These are phyloP conservation scores for Ericerus pela DNA, from an alignment of 1,140 invertebrate genomes.

Conservation along the genomic window DNA sequence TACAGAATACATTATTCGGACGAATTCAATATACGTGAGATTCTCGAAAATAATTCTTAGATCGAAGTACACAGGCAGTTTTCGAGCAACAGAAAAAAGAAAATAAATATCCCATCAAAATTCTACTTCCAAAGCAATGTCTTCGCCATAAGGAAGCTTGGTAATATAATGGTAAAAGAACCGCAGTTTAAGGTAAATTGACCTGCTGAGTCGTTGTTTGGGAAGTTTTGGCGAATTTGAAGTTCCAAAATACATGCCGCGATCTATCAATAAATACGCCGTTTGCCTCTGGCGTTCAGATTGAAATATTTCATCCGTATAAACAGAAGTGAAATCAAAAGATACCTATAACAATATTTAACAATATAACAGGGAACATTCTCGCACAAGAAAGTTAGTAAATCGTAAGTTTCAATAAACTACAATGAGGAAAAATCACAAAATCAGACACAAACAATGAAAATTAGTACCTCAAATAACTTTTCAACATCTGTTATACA, in stretches of 20 bases:
- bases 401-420: not conserved
- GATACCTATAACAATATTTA: conserved; percentile 33
- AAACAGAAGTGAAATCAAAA: conserved; percentile 43
- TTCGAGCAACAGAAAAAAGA: too few relatives aligned
- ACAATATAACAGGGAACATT: conserved; percentile 2
- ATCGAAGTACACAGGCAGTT: too few relatives aligned
- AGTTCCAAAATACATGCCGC: conserved; percentile 80
- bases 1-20: too few relatives aligned
- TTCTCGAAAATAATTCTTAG: too few relatives aligned
- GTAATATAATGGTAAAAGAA: too few relatives aligned
- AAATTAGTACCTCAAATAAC: conserved; percentile 42
- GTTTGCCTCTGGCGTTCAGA: conserved; percentile 79
- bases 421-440: too few relatives aligned
- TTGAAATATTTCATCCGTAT: conserved; percentile 75
- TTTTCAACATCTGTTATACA: conserved; percentile 80
- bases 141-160: too few relatives aligned
- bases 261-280: conserved; percentile 92
- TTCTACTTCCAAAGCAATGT: too few relatives aligned
- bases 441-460: too few relatives aligned
- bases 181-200: too few relatives aligned
- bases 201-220: conserved; percentile 67
- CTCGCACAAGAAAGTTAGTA: not conserved
- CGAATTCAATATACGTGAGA: too few relatives aligned
- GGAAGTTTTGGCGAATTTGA: conserved; percentile 81
- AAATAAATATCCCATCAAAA: too few relatives aligned